These are phyloP conservation scores for Tetropium fuscum DNA, from an alignment of 2,888 invertebrate species.

Conservation along the genomic window DNA sequence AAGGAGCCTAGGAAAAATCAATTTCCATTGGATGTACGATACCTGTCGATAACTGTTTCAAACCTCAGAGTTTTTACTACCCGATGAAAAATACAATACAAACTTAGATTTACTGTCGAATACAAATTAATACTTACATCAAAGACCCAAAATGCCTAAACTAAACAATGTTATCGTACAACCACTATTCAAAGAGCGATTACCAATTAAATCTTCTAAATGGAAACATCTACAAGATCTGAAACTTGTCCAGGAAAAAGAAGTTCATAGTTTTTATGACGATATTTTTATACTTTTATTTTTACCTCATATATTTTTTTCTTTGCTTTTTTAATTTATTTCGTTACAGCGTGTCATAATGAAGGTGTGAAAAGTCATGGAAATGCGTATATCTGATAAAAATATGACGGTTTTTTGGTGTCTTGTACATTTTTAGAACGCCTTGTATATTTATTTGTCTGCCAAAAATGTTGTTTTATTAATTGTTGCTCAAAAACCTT, in stretches of 20 bases:
- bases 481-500: no score
- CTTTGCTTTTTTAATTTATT: no score
- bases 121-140: background rate
- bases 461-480: no score
- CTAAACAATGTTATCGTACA: background rate
- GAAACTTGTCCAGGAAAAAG: background rate
- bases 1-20: background rate
- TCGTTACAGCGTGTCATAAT: no score
- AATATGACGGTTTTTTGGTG: no score
- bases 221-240: slow-evolving; percentile 1
- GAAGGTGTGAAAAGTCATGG: no score
- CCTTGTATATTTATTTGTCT: no score
- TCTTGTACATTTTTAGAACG: no score
- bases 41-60: background rate
- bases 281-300: no score
- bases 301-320: no score
- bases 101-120: background rate
- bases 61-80: background rate
- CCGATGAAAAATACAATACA: background rate
- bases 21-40: background rate
- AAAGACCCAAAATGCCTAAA: background rate
- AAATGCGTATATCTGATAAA: no score
- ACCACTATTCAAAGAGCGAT: background rate
- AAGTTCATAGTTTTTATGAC: background rate
- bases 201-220: background rate